Base-by-base conservation (phyloP, 2,888 invertebrate species). In the Syrista parreyssii region DNA sequence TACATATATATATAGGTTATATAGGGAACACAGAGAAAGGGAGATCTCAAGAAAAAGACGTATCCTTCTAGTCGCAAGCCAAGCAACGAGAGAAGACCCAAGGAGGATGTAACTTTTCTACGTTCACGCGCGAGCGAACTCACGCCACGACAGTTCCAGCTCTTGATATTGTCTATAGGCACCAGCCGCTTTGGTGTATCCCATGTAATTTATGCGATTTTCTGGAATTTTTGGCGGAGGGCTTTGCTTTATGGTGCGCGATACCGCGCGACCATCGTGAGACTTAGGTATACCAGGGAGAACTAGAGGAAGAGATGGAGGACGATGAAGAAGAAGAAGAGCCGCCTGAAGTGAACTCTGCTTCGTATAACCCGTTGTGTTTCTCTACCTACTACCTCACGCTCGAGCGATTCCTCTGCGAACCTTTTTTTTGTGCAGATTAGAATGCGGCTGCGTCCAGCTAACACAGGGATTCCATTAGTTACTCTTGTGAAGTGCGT, bases 401-500 rank as follows among this genome's bases (percentile, higher is more conserved):
- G 71, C 71, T 31, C 71, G 31, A 71, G 32, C 71, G 31, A 35
- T 77, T 77, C 74, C 74, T 74, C 68, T 3, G 12, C 75, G 32
- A 68, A 68, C 74, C 71, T 31, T 15, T 71, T 55, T 71, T 76
- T 73, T 72, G 3, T 35, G 15, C 68, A 75, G 75, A 75, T 69
- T 55, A 75, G 75, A 78, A 75, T 78, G 77, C 77, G 75, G 68
- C 75, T 32, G 40, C 75, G 69, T 33, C 32, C 32, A 69, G 68
- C 34, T 69, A 71, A 78, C 78, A 78, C 75, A 75, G 75, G 74
- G 78, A 78, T 78, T 78, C 75, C 78, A 78, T 78, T 78, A 78
- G 75, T 75, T 71, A 78, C 75, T 69, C 78, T 68, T 78, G 78
- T 78, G 75, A 78, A 72, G 75, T 69, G 78, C 33, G 78, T 78